Evolutionary conservation across 2,113 vertebrate species (phyloP).

Genomic region (Puma concolor): DNA sequence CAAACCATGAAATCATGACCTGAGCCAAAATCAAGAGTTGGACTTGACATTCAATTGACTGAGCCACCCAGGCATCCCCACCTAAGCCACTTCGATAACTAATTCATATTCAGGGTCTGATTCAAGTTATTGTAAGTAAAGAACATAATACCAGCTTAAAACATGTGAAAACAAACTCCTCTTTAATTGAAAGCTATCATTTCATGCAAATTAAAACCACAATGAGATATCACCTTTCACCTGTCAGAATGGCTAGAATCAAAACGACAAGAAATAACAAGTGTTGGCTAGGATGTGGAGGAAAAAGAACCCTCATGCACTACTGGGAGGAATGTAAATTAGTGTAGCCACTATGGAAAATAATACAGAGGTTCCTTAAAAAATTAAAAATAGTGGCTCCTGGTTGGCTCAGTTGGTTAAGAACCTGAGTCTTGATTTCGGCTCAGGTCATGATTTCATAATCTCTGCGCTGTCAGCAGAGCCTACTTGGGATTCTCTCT

Average conservation of each 20-base stretch:
- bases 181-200: conserved; percentile 41
- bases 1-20: too few species aligned
- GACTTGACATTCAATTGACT: too few species aligned
- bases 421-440: too few species aligned
- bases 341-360: background rate
- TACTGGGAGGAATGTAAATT: background rate
- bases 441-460: too few species aligned
- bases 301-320: background rate
- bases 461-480: too few species aligned
- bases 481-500: too few species aligned
- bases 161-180: background rate
- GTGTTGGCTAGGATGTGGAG: background rate
- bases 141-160: conserved; percentile 1
- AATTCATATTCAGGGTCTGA: conserved; percentile 26
- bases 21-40: too few species aligned
- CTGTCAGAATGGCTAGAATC: background rate
- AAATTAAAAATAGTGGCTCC: background rate
- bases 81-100: background rate
- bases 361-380: background rate
- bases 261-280: background rate
- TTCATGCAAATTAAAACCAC: background rate
- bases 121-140: conserved; percentile 33
- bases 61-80: background rate
- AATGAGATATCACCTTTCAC: background rate
- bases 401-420: too few species aligned